phyloP scores from a whole-genome alignment of 2,797 vertebrate genomes.

The Dicrostonyx torquatus region DNA sequence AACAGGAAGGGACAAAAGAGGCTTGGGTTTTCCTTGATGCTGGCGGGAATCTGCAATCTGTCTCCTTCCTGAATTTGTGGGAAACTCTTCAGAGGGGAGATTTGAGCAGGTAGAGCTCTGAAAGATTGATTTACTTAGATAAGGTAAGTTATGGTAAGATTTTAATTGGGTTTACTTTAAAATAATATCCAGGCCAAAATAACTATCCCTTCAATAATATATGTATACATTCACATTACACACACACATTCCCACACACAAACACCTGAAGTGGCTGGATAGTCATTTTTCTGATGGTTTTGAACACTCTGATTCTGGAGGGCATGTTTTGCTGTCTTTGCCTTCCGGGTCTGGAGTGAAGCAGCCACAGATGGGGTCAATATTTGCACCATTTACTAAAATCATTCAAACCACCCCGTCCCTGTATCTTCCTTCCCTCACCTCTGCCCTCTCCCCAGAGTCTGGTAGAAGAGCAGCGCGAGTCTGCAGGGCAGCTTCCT shows the following conservation, averaged over 20 bases:
- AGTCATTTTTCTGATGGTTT: background rate
- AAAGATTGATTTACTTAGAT: constrained; percentile 2
- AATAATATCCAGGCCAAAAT: constrained; percentile 18
- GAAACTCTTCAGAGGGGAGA: background rate
- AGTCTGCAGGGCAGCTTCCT: background rate
- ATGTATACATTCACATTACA: background rate
- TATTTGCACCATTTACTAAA: background rate
- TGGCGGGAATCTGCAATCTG: background rate
- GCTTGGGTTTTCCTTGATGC: background rate
- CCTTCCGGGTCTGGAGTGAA: rapidly evolving
- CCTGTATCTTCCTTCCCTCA: background rate
- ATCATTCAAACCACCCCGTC: background rate
- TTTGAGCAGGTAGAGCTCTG: background rate
- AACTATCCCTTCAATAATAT: background rate
- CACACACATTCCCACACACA: background rate
- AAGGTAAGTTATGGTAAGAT: background rate
- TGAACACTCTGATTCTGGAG: background rate
- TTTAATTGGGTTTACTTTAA: constrained; percentile 22
- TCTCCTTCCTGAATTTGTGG: constrained; percentile 26
- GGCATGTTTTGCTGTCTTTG: background rate
- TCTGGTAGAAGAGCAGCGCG: rapidly evolving
- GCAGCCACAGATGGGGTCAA: background rate
- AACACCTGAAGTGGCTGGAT: no score
- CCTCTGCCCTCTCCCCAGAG: background rate
- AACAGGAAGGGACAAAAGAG: background rate